Conservation (phyloP, 2,888 invertebrate genomes). For the Cetonia aurata region DNA sequence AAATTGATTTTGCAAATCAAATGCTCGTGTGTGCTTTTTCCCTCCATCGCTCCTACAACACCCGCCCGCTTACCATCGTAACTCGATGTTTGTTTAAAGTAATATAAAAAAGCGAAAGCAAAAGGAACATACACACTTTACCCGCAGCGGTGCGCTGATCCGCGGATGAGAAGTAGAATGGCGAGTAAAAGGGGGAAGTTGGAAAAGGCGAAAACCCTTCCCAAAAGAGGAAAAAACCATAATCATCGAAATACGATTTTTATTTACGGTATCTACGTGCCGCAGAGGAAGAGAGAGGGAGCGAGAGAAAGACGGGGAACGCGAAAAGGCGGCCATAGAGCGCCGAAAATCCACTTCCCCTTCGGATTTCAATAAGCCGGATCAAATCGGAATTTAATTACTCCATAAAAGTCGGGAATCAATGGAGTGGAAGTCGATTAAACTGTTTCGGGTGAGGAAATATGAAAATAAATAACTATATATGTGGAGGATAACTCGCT, state of each 20-base stretch:
- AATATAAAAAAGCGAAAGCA: background rate
- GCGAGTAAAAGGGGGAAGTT: too few relatives aligned
- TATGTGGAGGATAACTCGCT: background rate
- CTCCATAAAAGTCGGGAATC: slow-evolving; percentile 28
- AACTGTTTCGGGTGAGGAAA: background rate
- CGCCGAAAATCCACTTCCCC: slow-evolving; percentile 19
- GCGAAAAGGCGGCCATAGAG: slow-evolving; percentile 7
- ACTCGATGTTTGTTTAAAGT: slow-evolving; percentile 15
- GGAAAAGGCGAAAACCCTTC: too few relatives aligned
- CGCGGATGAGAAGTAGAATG: too few relatives aligned
- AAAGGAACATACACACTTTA: background rate
- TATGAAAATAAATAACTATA: slow-evolving; percentile 5
- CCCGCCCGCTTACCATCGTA: too few relatives aligned
- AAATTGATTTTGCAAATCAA: slow-evolving; percentile 38
- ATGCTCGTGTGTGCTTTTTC: slow-evolving; percentile 7
- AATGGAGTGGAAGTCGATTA: slow-evolving; percentile 18
- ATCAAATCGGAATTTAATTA: slow-evolving; percentile 26
- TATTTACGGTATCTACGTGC: too few relatives aligned
- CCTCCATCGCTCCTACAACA: background rate
- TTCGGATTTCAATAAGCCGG: slow-evolving; percentile 25
- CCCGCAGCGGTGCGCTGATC: too few relatives aligned
- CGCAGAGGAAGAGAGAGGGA: too few relatives aligned
- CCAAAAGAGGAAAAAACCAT: background rate
- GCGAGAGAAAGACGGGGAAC: too few relatives aligned
- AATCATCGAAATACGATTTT: slow-evolving; percentile 8